Evolutionary conservation across 2,113 vertebrate genomes (phyloP).

Genomic region (Scartelaos histophorus): DNA sequence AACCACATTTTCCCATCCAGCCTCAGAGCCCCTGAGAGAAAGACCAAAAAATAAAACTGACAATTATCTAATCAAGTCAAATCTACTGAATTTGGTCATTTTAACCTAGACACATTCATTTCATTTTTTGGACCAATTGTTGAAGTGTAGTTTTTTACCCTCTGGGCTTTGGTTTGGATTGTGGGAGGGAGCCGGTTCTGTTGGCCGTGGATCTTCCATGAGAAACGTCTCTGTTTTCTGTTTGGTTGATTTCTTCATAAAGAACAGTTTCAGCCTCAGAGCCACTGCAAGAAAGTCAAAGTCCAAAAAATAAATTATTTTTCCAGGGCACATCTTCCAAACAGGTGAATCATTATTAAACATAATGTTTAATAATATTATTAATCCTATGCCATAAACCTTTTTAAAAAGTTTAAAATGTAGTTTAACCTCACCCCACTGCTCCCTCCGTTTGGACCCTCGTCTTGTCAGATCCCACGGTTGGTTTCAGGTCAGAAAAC

Average conservation of each 20-base stretch:
- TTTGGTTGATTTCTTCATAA: neutral
- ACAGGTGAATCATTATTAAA: no score
- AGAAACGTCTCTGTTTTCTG: neutral
- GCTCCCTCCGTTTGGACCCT: rapidly evolving
- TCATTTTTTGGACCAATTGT: no score
- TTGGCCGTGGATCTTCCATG: neutral
- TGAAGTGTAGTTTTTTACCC: no score
- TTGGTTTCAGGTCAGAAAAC: slow-evolving; percentile 61
- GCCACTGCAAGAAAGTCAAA: neutral
- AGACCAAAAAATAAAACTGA: no score
- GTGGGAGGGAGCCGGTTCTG: neutral
- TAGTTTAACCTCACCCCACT: slow-evolving; percentile 23
- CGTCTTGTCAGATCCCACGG: neutral
- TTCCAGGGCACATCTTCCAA: no score
- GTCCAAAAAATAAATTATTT: neutral
- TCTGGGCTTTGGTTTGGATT: neutral
- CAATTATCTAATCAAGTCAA: no score
- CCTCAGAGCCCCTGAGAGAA: no score
- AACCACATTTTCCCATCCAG: neutral
- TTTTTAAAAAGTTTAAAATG: neutral
- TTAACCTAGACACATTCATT: no score
- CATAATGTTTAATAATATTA: no score
- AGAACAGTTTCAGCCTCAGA: neutral
- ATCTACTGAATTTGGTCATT: no score
- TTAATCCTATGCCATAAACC: no score